Base-by-base conservation (phyloP, 2,797 vertebrate genomes). In the Protosalanx chinensis region DNA sequence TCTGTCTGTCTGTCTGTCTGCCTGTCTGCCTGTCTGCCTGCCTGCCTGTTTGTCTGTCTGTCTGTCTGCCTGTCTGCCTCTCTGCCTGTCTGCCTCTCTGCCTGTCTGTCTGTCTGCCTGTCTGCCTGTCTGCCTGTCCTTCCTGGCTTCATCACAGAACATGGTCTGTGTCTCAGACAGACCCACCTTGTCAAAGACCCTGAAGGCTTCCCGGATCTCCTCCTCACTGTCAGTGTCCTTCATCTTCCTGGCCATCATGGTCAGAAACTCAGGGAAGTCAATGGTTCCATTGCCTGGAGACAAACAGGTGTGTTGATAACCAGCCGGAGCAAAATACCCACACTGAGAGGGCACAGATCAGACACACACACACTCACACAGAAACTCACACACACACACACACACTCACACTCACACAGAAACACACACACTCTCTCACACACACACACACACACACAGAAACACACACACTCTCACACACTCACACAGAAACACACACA, bases 161-260 rank as follows among this genome's bases (percentile, higher is more conserved):
- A 46, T 12, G 8, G 3, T 46, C 41, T 46, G 41, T 46, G 41
- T 46, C 12, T 8, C 41, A 46, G 13, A 46, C 41, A 46, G 41
- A 46, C 12, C 41, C 64, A 96, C 95, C 92, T 96, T 96, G 83
- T 96, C 95, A 16, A 96, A 96, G 81, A 96, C 95, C 35, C 95
- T 91, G 88, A 96, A 96, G 0, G 95, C 95, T 92, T 96, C 95
- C 82, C 95, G 90, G 81, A 96, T 96, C 87, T 96, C 95, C 85
- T 96, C 95, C 84, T 96, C 95, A 0, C 95, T 96, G 89, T 96
- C 95, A 0, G 95, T 96, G 30, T 96, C 95, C 81, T 96, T 96
- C 95, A 96, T 96, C 90, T 96, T 96, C 62, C 95, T 91, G 7
- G 95, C 95, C 95, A 96, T 95, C 95, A 96, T 95, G 80, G 95